Evolutionary conservation across 2,888 invertebrate species (phyloP), one percentile per base, ranked within the genome.

Genomic region (Odontocolon sp.): DNA sequence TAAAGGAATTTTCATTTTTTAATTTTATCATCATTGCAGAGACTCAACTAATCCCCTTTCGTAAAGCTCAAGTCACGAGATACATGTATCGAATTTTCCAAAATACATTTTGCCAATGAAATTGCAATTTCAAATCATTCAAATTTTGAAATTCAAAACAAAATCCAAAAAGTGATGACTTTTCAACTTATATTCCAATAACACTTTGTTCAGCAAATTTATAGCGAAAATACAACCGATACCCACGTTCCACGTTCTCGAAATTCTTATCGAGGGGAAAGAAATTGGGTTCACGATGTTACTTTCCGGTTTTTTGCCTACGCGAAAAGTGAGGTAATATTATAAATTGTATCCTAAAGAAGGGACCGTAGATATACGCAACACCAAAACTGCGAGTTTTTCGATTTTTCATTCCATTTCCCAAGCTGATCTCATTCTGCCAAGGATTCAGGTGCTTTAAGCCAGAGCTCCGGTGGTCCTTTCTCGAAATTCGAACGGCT

Each of bases 341-440:
- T 45, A 54, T 54, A 59, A 45, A 67, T 67, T 61, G 33, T 38
- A 45, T 67, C 54, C 45, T 2, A 31, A n/a, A 40, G 33, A 56
- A 61, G 42, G 11, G 57, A 9, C 33, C 40, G 31, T 9, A 18
- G 16, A 42, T 26, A 42, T 5, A 9, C 4, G 16, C 16, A 23
- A 50, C 31, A 52, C 4, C 16, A 40, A 67, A 61, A 73, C 21
- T 50, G 18, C 21, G 40, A 54, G 11, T 26, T 28, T 36, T 36
- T 6, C 36, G 45, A 59, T 52, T 67, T 67, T 54, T 54, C 54
- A 21, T 69, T 47, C 50, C 63, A 52, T 69, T 75, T 69, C 16
- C 50, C 38, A 23, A 33, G 28, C 28, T 56, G 63, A 74, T 68
- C 61, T 68, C 40, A 56, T 47, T 45, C 28, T 38, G 21, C 16